phyloP scores from a whole-genome alignment of 2,797 vertebrate species.

The Pelodytes ibericus region DNA sequence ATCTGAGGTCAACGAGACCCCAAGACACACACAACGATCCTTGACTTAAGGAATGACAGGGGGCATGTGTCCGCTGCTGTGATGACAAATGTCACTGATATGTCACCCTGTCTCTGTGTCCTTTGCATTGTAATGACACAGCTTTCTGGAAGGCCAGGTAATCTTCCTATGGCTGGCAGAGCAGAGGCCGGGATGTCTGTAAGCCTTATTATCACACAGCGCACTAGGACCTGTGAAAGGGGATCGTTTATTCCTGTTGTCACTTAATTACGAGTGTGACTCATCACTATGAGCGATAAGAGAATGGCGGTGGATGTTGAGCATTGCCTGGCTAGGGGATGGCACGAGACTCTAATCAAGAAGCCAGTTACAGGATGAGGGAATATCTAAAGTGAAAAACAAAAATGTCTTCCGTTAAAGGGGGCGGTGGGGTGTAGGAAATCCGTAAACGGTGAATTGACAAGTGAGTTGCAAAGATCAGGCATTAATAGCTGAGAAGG shows the following conservation, averaged over 20 bases:
- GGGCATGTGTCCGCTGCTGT: background rate
- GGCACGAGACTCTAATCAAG: background rate
- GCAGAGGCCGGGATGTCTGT: background rate
- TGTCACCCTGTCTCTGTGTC: background rate
- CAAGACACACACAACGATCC: background rate
- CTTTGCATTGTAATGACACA: conserved; percentile 7
- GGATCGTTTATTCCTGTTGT: conserved; percentile 21
- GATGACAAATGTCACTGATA: conserved; percentile 14
- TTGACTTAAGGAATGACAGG: background rate
- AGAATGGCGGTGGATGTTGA: background rate
- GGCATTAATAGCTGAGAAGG: no score
- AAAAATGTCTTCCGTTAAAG: no score
- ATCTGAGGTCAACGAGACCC: conserved; percentile 20
- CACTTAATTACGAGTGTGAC: conserved; percentile 33
- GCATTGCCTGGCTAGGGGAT: conserved; percentile 4
- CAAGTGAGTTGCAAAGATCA: no score
- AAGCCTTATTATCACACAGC: conserved; percentile 11
- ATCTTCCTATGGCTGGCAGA: background rate
- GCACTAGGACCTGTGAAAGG: conserved; percentile 29
- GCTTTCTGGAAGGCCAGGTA: background rate
- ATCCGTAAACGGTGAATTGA: no score
- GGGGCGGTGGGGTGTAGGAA: no score
- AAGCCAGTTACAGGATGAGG: no score
- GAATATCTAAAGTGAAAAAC: no score
- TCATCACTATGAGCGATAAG: background rate